Evolutionary conservation across 2,888 invertebrate species (phyloP), one percentile per base, ranked within the genome.

Genomic region (Trichopria drosophilae): DNA sequence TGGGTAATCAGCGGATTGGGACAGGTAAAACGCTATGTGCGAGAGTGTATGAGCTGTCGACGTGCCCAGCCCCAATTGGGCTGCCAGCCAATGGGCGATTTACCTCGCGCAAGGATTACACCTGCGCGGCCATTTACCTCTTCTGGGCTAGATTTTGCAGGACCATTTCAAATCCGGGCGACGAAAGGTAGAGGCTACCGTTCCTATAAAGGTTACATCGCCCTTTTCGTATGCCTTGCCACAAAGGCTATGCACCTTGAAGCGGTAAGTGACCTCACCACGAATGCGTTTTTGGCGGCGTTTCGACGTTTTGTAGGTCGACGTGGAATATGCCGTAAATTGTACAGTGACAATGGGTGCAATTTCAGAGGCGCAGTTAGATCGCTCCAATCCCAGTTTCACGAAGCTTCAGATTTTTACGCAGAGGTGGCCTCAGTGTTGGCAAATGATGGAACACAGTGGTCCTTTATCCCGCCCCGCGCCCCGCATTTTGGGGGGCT

Each of bases 401-500:
- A 26, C 5, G 15, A 7, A 3, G 28, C 18, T 3, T 40, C 40
- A 2, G n/a, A 13, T 5, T 40, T 40, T 13, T 40, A 43, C 32
- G 13, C 31, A 46, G 10, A 39, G 15, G 9, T 47, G 4, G 19
- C 39, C 24, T 20, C 34, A 10, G 5, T 41, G 26, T 2, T 60
- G 16, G 28, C 53, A 1, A 47, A 46, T 6, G 37, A 57, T 9
- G 53, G 52, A 3, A 62, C 65, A 4, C 26, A 50, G 5, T 75
- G 70, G 69, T 56, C 66, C 19, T 75, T 72, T 43, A 66, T 63
- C 15, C 69, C 71, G 3, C 66, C 69, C 4, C 46, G 46, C 22
- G 57, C 66, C 4, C 67, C 70, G 1, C 66, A 73, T 40, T 66
- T 67, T 31, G 68, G 72, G 2, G 70, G 69, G 1, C 39, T 70